Conservation (phyloP, 2,797 vertebrate genomes). For the Avahi laniger region DNA sequence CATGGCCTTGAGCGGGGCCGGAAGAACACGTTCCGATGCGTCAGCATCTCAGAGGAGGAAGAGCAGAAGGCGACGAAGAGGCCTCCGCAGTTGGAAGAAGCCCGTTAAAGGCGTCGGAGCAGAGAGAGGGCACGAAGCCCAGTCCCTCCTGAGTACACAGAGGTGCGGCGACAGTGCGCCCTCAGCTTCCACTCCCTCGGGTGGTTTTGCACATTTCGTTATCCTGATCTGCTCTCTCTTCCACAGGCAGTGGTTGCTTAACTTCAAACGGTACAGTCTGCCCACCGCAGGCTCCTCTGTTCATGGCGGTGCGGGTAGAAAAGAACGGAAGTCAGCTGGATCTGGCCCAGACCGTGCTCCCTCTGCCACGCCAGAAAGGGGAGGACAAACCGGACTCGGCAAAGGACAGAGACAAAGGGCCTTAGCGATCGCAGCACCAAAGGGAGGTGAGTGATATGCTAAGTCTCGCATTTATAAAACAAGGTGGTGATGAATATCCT, state of each 20-base stretch:
- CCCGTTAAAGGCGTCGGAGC: background rate
- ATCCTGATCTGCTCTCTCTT: background rate
- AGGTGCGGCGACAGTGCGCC: background rate
- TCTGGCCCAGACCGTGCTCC: background rate
- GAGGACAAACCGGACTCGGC: background rate
- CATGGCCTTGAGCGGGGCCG: background rate
- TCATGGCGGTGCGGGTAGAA: background rate
- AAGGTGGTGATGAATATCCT: background rate
- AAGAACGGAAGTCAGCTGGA: background rate
- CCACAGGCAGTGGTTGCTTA: background rate
- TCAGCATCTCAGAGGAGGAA: background rate
- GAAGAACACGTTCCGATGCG: background rate
- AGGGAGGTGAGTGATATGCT: background rate
- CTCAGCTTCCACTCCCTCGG: background rate
- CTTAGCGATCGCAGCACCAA: background rate
- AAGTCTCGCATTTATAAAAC: background rate
- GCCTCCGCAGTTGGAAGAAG: background rate
- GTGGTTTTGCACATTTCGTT: background rate
- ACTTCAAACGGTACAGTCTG: background rate
- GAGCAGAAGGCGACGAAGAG: background rate
- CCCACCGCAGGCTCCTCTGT: background rate
- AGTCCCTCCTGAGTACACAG: background rate
- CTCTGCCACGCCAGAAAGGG: background rate
- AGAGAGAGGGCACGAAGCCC: background rate
- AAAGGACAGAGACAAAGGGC: background rate